Evolutionary conservation across 2,888 invertebrate genomes (phyloP), one percentile per base, ranked within the genome.

Genomic region (Emmelina monodactyla): DNA sequence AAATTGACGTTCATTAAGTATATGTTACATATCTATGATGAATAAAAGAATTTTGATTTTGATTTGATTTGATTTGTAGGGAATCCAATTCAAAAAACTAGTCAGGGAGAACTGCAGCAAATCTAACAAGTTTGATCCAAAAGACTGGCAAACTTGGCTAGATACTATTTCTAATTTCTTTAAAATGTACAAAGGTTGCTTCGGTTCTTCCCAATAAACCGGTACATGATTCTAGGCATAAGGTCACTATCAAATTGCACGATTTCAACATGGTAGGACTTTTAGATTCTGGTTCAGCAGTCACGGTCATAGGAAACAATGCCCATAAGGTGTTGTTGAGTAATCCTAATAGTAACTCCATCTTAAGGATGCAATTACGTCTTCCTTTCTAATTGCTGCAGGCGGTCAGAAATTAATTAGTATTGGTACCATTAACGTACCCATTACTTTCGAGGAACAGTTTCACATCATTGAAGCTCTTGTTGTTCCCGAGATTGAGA

Each of bases 401-500:
- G 19, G 19, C 9, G 19, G 19, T 19, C 19, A 19, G 9, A 19
- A 19, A 19, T 9, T 19, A 19, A 5, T 6, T 6, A 19, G 19
- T 19, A 6, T 9, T 6, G 19, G 19, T 6, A 6, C 9, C 5
- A 5, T 19, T 6, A 5, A 19, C 5, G 5, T 19, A 19, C 19
- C 19, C 9, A 9, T 19, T 6, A 19, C 5, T 5, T 19, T 19
- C 11, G 16, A 40, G 7, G 14, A 15, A 3, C 25, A 37, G 12
- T 22, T 19, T 4, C 11, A 35, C 2, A 9, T 16, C 4, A 1
- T 39, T 4, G 12, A 32, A 3, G 28, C 33, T 3, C 35, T 31
- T 22, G 32, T 38, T 7, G 25, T 42, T 9, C 40, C 44, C 4
- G 15, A 31, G 6, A 14, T 41, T 5, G 31, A 34, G 30, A 7